Conservation (phyloP, 2,113 vertebrate species). For the Indri indri region DNA sequence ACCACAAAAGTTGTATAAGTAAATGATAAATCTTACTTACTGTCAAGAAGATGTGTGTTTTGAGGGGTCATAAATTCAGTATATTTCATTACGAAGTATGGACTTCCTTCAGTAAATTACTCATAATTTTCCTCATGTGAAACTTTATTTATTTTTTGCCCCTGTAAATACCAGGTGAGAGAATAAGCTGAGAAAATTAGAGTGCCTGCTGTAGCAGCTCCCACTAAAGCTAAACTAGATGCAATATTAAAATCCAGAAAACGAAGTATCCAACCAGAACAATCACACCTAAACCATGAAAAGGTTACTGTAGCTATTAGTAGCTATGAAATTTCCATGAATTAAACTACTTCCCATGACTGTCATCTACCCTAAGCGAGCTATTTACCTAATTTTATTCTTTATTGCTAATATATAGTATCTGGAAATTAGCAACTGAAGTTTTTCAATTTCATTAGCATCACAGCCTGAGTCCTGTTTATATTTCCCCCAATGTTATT, state of each 20-base stretch:
- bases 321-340: slow-evolving; percentile 16
- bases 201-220: slow-evolving; percentile 60
- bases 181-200: slow-evolving; percentile 79
- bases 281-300: slow-evolving; percentile 77
- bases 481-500: background rate
- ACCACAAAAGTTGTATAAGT: background rate
- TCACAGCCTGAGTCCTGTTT: background rate
- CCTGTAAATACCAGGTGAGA: slow-evolving; percentile 73
- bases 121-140: slow-evolving; percentile 59
- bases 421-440: background rate
- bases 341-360: background rate
- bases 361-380: background rate
- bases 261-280: slow-evolving; percentile 68
- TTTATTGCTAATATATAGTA: background rate
- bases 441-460: background rate
- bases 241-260: slow-evolving; percentile 73
- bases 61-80: slow-evolving; percentile 4
- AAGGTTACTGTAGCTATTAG: slow-evolving; percentile 70
- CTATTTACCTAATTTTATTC: slow-evolving; percentile 6
- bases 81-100: background rate
- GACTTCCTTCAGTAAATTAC: slow-evolving; percentile 29
- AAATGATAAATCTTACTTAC: slow-evolving; percentile 19
- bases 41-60: background rate
- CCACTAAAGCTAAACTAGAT: slow-evolving; percentile 68
- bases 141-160: slow-evolving; percentile 54